These are phyloP conservation scores for Boulengerochromis microlepis DNA, from an alignment of 2,113 vertebrate species.

Conservation along the genomic window DNA sequence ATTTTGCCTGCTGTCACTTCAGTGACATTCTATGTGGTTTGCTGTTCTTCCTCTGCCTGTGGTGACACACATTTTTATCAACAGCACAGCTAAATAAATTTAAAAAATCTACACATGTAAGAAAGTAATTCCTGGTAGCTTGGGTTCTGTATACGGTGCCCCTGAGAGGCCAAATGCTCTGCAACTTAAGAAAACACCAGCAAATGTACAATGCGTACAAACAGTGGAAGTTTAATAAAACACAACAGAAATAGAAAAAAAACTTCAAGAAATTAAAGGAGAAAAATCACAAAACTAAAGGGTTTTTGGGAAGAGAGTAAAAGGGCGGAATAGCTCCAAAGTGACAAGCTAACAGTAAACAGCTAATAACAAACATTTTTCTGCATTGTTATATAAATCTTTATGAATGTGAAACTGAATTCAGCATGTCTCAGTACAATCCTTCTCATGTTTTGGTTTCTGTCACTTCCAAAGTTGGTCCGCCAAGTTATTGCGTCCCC, in stretches of 20 bases:
- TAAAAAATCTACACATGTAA: rapidly evolving
- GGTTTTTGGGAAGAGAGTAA: not conserved
- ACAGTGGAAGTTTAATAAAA: not conserved
- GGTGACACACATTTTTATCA: not conserved
- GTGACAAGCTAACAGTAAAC: not conserved
- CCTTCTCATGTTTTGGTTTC: not conserved
- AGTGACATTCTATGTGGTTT: not conserved
- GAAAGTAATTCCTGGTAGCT: not conserved
- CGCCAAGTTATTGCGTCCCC: not conserved
- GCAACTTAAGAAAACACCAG: not conserved
- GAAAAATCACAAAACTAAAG: not conserved
- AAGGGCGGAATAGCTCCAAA: not conserved
- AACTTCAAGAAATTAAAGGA: not conserved
- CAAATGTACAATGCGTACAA: not conserved
- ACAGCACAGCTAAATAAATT: not conserved
- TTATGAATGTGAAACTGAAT: not conserved
- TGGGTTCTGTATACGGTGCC: not conserved
- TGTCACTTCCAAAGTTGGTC: not conserved
- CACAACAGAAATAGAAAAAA: not conserved
- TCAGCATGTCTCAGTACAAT: not conserved
- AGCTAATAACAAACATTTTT: not conserved
- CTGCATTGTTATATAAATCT: not conserved
- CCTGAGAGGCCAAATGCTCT: not conserved
- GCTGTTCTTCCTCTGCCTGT: not conserved
- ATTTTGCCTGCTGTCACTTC: not conserved